Conservation (phyloP, 2,797 vertebrate species). For the Cirrhinus molitorella region DNA sequence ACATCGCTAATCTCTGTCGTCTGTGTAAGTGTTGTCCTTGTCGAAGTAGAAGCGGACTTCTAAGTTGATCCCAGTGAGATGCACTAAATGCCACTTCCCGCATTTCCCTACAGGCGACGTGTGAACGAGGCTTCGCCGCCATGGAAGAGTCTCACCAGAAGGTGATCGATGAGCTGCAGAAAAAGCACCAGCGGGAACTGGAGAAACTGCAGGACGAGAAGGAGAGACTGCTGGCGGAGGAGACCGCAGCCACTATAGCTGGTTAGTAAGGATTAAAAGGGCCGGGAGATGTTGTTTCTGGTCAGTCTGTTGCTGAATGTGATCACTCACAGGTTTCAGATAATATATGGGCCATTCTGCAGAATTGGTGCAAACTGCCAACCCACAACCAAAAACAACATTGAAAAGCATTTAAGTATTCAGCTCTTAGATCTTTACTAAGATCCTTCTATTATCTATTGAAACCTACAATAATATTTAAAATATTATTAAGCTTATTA, state of each 20-base stretch:
- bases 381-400: too few species aligned
- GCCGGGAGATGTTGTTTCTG: not conserved
- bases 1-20: conserved; percentile 35
- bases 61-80: not conserved
- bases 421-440: too few species aligned
- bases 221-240: conserved; percentile 81
- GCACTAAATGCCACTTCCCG: conserved; percentile 58
- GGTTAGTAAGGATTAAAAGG: conserved; percentile 66
- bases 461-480: too few species aligned
- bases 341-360: not conserved
- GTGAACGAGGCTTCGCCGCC: conserved; percentile 83
- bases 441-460: too few species aligned
- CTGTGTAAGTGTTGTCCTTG: conserved; percentile 30
- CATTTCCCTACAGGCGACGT: conserved; percentile 76
- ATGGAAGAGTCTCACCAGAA: conserved; percentile 88
- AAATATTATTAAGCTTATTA: too few species aligned
- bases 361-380: too few species aligned
- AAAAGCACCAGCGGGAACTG: conserved; percentile 85
- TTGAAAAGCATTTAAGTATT: too few species aligned
- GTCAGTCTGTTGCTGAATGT: not conserved
- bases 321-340: not conserved
- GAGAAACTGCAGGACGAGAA: conserved; percentile 85
- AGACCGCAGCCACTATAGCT: conserved; percentile 84
- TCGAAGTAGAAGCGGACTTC: not conserved
- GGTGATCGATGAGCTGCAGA: conserved; percentile 84